Conservation (phyloP, 2,888 invertebrate species). For the Salpingus planirostris region DNA sequence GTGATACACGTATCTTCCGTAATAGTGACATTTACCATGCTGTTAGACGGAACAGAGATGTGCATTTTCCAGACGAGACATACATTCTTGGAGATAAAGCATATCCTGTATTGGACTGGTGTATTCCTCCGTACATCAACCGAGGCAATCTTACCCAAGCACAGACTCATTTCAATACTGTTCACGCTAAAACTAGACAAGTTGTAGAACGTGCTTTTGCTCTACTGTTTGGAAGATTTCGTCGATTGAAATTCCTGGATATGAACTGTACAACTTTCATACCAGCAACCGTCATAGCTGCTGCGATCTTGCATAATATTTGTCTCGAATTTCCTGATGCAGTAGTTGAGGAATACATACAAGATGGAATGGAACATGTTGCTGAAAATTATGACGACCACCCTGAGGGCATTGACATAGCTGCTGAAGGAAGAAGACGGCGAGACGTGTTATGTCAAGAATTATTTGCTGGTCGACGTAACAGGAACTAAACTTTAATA, state of each 20-base stretch:
- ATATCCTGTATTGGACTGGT: conserved; percentile 17
- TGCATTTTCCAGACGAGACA: conserved; percentile 2
- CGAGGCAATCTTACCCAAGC: conserved; percentile 1
- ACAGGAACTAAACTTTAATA: no score
- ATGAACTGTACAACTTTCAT: conserved; percentile 22
- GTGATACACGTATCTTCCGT: conserved; percentile 16
- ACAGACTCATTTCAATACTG: conserved; percentile 16
- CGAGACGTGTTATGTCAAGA: neutral
- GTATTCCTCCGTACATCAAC: conserved; percentile 16
- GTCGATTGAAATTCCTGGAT: conserved; percentile 21
- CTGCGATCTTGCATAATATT: conserved; percentile 22
- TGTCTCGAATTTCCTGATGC: conserved; percentile 9
- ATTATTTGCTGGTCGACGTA: neutral
- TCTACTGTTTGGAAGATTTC: conserved; percentile 20
- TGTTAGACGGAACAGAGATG: neutral
- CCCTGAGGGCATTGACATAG: neutral
- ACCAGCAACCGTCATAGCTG: conserved; percentile 20
- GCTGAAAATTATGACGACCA: neutral
- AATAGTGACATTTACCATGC: conserved; percentile 16
- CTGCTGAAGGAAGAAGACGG: neutral
- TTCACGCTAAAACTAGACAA: conserved; percentile 17
- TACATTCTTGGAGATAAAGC: conserved; percentile 23
- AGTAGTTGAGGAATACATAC: neutral
- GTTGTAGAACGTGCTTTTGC: conserved; percentile 22
- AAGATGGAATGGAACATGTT: neutral